Evolutionary conservation across 2,113 vertebrate genomes (phyloP).

Genomic region (Platycercus adscitus): DNA sequence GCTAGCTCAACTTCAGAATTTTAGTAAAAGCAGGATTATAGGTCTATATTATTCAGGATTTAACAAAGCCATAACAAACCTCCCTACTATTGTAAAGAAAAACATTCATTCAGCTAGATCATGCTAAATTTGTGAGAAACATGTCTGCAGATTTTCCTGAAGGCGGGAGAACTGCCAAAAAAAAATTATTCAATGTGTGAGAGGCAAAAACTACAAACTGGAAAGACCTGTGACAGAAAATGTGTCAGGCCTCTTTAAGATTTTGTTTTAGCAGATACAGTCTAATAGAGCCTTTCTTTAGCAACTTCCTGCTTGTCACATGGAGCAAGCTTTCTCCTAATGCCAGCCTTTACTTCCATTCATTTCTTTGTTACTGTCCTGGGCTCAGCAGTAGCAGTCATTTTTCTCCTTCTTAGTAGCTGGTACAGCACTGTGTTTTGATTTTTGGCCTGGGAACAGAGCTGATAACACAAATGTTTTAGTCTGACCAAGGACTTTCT

Average conservation of each 20-base stretch:
- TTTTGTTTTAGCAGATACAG: background rate
- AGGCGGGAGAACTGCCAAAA: background rate
- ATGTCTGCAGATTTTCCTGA: background rate
- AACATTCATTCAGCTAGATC: background rate
- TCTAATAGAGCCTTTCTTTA: constrained; percentile 30
- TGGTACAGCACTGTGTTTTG: too few relatives aligned
- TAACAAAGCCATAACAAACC: background rate
- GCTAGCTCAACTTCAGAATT: background rate
- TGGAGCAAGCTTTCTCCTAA: background rate
- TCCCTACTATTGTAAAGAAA: background rate
- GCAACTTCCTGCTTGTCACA: background rate
- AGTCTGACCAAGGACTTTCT: too few relatives aligned
- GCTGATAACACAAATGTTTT: too few relatives aligned
- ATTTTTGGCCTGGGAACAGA: too few relatives aligned
- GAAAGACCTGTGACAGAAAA: background rate
- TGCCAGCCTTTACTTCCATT: background rate
- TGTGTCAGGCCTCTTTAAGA: background rate
- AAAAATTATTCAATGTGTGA: background rate
- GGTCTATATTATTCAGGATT: background rate
- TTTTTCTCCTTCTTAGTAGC: too few relatives aligned
- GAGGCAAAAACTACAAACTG: constrained; percentile 23
- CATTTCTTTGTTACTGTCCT: background rate
- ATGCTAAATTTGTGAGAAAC: background rate
- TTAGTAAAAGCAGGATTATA: background rate
- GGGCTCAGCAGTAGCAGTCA: too few relatives aligned